Conservation (phyloP, 2,797 vertebrate genomes). For the Jordanella pulchra region DNA sequence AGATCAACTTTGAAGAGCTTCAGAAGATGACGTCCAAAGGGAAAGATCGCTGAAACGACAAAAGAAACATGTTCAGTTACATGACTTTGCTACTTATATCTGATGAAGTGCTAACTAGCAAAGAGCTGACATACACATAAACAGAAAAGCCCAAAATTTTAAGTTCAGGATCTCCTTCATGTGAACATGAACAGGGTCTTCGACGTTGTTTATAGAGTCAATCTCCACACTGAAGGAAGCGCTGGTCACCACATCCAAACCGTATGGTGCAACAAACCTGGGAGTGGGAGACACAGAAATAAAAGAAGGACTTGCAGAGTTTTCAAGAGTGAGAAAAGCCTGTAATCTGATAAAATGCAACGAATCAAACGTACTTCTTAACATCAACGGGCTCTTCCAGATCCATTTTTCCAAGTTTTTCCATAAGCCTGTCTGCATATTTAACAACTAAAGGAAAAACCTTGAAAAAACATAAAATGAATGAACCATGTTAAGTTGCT, state of each 20-base stretch:
- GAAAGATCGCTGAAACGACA: conserved; percentile 74
- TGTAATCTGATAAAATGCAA: background rate
- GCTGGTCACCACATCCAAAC: conserved; percentile 83
- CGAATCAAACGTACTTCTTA: conserved; percentile 81
- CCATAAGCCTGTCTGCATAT: conserved; percentile 80
- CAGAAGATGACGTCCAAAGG: conserved; percentile 55
- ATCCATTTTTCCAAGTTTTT: conserved; percentile 73
- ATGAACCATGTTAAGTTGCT: background rate
- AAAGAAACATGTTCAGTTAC: background rate
- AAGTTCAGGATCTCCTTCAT: conserved; percentile 79
- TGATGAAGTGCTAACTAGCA: background rate
- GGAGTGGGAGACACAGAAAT: background rate
- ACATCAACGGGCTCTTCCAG: conserved; percentile 63
- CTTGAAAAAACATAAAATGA: conserved; percentile 57
- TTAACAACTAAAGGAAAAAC: conserved; percentile 81
- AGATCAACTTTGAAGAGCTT: conserved; percentile 64
- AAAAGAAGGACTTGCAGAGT: background rate
- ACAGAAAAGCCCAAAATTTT: conserved; percentile 38
- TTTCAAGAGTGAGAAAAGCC: background rate
- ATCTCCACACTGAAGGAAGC: conserved; percentile 84
- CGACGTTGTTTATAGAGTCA: conserved; percentile 81
- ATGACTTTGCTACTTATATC: background rate
- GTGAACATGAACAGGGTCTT: conserved; percentile 76
- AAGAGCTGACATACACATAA: conserved; percentile 57
- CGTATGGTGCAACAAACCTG: conserved; percentile 82